A percentile compares a stretch with the other conserved stretches of the same genome.
phyloP scores from a whole-genome alignment of 2,888 invertebrate genomes.

The Laspeyria flexula region DNA sequence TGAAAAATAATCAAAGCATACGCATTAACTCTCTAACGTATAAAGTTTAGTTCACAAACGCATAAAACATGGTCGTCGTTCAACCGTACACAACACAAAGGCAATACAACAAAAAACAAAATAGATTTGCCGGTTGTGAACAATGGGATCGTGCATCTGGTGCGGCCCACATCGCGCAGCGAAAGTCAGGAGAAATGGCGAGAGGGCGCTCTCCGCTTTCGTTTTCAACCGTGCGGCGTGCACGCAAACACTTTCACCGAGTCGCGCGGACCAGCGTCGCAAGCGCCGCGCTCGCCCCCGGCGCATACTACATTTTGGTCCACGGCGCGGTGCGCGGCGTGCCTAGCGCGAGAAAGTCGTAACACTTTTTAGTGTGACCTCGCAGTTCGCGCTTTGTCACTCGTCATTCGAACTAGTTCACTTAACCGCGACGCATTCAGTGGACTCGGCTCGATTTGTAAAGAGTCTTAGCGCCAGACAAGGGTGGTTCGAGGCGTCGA shows the following conservation, averaged over 20 bases:
- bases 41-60: not conserved
- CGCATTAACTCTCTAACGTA: not conserved
- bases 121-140: slow-evolving; percentile 60
- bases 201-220: slow-evolving; percentile 85
- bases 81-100: slow-evolving; percentile 15
- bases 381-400: slow-evolving; percentile 82
- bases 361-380: slow-evolving; percentile 85
- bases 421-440: slow-evolving; percentile 64
- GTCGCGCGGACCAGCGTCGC: slow-evolving; percentile 71
- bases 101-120: slow-evolving; percentile 39
- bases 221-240: slow-evolving; percentile 80
- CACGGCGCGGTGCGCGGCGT: too few relatives aligned
- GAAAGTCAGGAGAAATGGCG: slow-evolving; percentile 86
- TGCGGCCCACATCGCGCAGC: slow-evolving; percentile 81
- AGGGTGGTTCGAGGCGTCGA: slow-evolving; percentile 58
- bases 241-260: slow-evolving; percentile 82
- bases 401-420: slow-evolving; percentile 80
- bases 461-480: slow-evolving; percentile 51
- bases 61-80: not conserved
- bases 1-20: not conserved
- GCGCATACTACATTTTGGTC: slow-evolving; percentile 73
- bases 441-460: slow-evolving; percentile 54
- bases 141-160: slow-evolving; percentile 80
- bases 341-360: slow-evolving; percentile 83
- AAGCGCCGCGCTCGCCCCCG: slow-evolving; percentile 71